Percentiles rank a stretch among this genome's conserved stretches.
Conservation (phyloP, 1,140 invertebrate species). For the Ostrea edulis region DNA sequence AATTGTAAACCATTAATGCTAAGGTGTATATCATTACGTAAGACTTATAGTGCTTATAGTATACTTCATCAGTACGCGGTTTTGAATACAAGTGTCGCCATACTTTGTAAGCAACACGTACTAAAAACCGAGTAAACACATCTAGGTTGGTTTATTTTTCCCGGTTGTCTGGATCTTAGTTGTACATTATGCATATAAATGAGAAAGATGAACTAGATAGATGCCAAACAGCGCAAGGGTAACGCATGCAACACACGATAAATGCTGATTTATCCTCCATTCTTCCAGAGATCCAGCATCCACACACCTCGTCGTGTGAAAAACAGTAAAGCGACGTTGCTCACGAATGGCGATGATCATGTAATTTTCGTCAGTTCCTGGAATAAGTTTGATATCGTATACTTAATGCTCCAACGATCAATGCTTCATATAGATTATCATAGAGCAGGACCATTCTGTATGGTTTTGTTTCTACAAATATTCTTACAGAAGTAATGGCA, state of each 20-base stretch:
- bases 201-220: background rate
- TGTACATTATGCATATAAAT: constrained; percentile 12
- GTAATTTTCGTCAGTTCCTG: background rate
- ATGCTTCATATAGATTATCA: too few species aligned
- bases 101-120: too few species aligned
- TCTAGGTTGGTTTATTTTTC: background rate
- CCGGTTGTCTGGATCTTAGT: background rate
- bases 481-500: too few species aligned
- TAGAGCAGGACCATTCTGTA: too few species aligned
- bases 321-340: background rate
- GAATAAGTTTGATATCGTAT: background rate
- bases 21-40: too few species aligned
- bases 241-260: background rate
- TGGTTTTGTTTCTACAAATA: too few species aligned
- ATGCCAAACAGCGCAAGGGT: background rate
- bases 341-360: background rate
- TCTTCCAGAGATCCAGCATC: background rate
- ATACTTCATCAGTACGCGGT: too few species aligned
- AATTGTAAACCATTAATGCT: too few species aligned
- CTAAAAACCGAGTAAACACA: background rate
- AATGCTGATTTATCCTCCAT: background rate
- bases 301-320: background rate
- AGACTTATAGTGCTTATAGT: too few species aligned
- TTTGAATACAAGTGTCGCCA: too few species aligned
- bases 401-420: background rate